Percentiles rank a stretch among this genome's conserved stretches.
These are phyloP conservation scores for Oryzias melastigma DNA, from an alignment of 2,113 vertebrate species.

Conservation along the genomic window DNA sequence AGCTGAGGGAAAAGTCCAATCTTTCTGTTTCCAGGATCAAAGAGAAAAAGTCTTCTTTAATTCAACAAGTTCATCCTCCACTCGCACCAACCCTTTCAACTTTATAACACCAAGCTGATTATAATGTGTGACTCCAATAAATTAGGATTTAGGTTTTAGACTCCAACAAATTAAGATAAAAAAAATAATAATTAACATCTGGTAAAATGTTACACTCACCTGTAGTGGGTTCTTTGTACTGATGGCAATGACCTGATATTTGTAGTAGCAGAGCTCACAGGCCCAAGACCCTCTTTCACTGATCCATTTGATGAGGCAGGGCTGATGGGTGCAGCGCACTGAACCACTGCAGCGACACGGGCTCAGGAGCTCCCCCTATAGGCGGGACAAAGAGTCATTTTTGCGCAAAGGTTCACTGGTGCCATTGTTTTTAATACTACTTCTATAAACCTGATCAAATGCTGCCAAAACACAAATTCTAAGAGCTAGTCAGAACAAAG, in stretches of 20 bases:
- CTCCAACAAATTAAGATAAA: neutral
- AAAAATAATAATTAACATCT: too few species aligned
- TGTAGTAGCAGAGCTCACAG: slow-evolving; percentile 98
- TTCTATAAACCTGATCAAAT: too few species aligned
- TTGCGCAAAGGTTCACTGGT: neutral
- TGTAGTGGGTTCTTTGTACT: slow-evolving; percentile 99
- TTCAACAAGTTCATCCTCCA: slow-evolving; percentile 19
- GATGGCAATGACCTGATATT: slow-evolving; percentile 98
- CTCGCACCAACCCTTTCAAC: slow-evolving; percentile 10
- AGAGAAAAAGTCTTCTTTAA: slow-evolving; percentile 22
- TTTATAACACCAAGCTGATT: slow-evolving; percentile 11
- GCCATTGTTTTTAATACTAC: too few species aligned
- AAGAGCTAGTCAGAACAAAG: slow-evolving; percentile 12
- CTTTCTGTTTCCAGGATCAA: slow-evolving; percentile 30
- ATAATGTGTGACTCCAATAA: slow-evolving; percentile 3
- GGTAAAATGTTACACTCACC: slow-evolving; percentile 72
- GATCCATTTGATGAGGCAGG: slow-evolving; percentile 99
- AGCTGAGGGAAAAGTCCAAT: slow-evolving; percentile 19
- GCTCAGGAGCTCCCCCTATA: slow-evolving; percentile 95
- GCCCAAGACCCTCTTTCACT: slow-evolving; percentile 98
- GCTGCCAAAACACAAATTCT: slow-evolving; percentile 1
- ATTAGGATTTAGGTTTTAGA: neutral
- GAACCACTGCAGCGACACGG: slow-evolving; percentile 95
- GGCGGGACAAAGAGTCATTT: slow-evolving; percentile 3
- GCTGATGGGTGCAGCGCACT: slow-evolving; percentile 96